Evolutionary conservation across 2,113 vertebrate genomes (phyloP), one percentile per base, ranked within the genome.

Genomic region (Malurus alboscapulatus): DNA sequence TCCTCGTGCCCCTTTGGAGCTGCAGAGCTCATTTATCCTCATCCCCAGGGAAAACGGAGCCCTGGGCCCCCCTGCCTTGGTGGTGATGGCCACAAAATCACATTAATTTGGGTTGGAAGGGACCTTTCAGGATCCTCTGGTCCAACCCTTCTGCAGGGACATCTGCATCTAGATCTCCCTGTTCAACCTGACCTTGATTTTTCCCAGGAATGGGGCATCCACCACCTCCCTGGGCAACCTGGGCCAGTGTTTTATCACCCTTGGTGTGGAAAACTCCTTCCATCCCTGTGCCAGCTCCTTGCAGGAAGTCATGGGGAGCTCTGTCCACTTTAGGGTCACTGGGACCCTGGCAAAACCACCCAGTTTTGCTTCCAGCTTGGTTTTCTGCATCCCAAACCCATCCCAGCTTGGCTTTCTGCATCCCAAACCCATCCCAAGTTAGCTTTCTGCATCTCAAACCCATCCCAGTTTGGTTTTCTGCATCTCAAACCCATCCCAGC

Each of bases 231-330:
- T 21, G 48, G 57, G 14, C 20, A 63, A 16, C 12, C 54, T 42
- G 54, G 4, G 34, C 8, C 34, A 14, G 26, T 19, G 26, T 54
- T 83, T 83, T 26, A 3, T 30, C 47, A 13, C 4, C 14, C 5
- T 68, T 6, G 4, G 8, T 5, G 17, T 42, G 32, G 26, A 36
- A 68, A 62, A 76, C 2, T 53, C 34, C 45, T 62, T 48, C 69
- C 12, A 82, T 18, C 40, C 30, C 1, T 0, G 2, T 34, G 29
- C 24, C 76, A 75, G 1, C n/a, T 47, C 20, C 47, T 10, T 38
- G 44, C 4, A 62, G 36, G 25, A 84, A 42, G n/a, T 7, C 7
- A 0, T 3, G 3, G 18, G 29, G 51, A 72, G 4, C 5, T 81
- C 27, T 32, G 17, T 2, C 16, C 38, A 1, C 4, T 0, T 26